Conservation (phyloP, 2,888 invertebrate genomes). For the Pachydiplax longipennis region DNA sequence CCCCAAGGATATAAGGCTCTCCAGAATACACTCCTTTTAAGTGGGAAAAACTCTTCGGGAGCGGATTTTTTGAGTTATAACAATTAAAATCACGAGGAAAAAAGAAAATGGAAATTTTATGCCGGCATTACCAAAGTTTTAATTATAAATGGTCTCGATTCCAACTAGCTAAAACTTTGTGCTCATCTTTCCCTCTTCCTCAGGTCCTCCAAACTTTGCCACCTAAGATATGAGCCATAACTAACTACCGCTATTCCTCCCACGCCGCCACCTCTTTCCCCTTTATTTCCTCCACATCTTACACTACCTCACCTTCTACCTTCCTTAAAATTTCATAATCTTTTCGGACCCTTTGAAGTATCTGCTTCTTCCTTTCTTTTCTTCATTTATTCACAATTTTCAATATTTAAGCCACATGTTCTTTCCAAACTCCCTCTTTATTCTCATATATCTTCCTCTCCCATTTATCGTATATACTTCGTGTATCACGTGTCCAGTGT, state of each 20-base stretch:
- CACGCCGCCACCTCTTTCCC: background rate
- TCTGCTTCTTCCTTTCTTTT: background rate
- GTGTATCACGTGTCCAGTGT: no score
- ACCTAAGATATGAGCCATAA: background rate
- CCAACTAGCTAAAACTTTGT: background rate
- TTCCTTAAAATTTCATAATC: background rate
- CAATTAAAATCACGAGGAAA: background rate
- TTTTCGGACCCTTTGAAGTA: background rate
- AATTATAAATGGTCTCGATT: conserved; percentile 1
- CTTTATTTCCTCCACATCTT: background rate
- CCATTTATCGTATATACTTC: no score
- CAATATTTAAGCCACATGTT: background rate
- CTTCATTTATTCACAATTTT: background rate
- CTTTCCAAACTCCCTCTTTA: background rate
- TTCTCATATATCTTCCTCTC: background rate
- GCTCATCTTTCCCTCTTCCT: background rate
- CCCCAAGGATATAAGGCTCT: background rate
- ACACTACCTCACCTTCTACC: background rate
- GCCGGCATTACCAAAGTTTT: background rate
- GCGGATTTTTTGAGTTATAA: background rate
- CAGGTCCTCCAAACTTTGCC: background rate
- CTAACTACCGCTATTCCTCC: background rate
- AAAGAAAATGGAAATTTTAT: background rate
- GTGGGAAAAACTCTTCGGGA: background rate
- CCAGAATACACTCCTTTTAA: background rate